Base-by-base conservation (phyloP, 2,113 vertebrate species). In the Hippolais icterina region DNA sequence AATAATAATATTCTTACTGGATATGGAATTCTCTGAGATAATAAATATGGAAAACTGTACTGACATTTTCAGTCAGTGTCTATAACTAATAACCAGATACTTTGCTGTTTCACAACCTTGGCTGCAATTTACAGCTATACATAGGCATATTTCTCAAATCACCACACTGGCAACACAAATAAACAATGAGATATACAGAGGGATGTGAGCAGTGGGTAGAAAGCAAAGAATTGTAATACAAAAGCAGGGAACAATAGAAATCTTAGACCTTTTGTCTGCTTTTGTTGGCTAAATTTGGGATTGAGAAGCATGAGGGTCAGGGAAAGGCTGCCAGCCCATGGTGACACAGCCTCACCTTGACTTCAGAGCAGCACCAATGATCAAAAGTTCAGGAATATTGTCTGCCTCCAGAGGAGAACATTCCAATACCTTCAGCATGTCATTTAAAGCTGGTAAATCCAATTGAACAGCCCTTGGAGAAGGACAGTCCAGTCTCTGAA, bases 21-120 rank as follows among this genome's bases (percentile, higher is more conserved):
- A 49, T 77, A 76, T 23, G 15, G 44, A 92, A 94, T 69, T 93
- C 59, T 90, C 75, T 54, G 60, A 91, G 84, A 91, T 74, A 95
- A 93, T 83, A 93, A 93, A 93, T 79, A 84, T 9, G 49, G 66
- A 85, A 91, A 85, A 54, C 29, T 74, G 35, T 35, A 72, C 68
- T 83, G 83, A 80, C 75, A 63, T 93, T 93, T 95, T 90, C 0
- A 3, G 69, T 87, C 89, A 90, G 68, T 47, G 29, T 86, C 52
- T 23, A 31, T 64, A 81, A 81, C 47, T 59, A 86, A 89, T 74
- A 93, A 78, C 59, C 27, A 35, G 25, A 71, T 24, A 92, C 15
- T 59, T 57, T 60, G 42, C 27, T 89, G 64, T 80, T 94, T 75
- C 74, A 71, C 52, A 78, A 33, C 65, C 39, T 68, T 61, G 74